A percentile compares a stretch with the other conserved stretches of the same genome.
Evolutionary conservation across 2,888 invertebrate species (phyloP).

Genomic region (Cryptophagus acutangulus): DNA sequence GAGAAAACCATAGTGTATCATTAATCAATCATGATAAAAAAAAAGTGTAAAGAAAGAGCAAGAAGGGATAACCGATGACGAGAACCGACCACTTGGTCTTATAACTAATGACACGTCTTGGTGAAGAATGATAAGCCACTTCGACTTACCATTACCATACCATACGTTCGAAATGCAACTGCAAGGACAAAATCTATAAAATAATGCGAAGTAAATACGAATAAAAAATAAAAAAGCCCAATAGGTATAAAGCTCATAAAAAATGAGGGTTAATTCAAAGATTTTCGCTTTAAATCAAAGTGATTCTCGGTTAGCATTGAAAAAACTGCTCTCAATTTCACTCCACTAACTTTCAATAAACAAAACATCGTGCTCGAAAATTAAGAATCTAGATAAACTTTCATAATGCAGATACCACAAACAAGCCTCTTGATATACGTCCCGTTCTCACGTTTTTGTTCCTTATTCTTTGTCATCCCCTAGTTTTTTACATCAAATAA

Average conservation of each 20-base stretch:
- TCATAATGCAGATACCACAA: not conserved
- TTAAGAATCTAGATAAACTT: conserved; percentile 3
- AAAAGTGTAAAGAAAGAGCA: not conserved
- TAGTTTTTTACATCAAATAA: too few species aligned
- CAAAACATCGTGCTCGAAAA: not conserved
- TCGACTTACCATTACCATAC: not conserved
- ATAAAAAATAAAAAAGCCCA: too few species aligned
- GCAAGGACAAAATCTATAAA: too few species aligned
- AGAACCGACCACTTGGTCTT: conserved; percentile 2
- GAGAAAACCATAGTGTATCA: too few species aligned
- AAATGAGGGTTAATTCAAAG: too few species aligned
- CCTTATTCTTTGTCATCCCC: conserved; percentile 3
- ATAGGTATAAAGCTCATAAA: too few species aligned
- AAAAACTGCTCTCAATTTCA: conserved; percentile 4
- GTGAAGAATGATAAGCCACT: conserved; percentile 4
- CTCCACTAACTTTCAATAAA: conserved; percentile 6
- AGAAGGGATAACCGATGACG: conserved; percentile 1
- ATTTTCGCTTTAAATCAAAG: too few species aligned
- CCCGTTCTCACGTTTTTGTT: conserved; percentile 6
- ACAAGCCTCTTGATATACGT: not conserved
- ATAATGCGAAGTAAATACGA: too few species aligned
- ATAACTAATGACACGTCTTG: not conserved
- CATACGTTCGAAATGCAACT: not conserved
- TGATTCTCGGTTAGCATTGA: too few species aligned
- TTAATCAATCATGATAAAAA: conserved; percentile 4